Evolutionary conservation across 2,888 invertebrate genomes (phyloP).

Genomic region (Epirrhoe tristata): DNA sequence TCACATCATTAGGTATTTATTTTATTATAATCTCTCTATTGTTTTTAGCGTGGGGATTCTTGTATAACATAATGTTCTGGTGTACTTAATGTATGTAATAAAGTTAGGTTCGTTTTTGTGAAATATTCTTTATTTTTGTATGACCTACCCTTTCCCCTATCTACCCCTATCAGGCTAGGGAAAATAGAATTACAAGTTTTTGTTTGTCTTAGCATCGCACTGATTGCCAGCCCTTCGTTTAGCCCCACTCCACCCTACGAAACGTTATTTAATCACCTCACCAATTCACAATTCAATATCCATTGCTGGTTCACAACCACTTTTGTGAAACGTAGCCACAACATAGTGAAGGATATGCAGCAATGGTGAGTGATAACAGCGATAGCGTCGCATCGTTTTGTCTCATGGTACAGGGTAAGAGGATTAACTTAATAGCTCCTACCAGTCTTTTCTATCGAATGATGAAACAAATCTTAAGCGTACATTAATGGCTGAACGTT

Average conservation of each 20-base stretch:
- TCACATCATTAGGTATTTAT: too few species aligned
- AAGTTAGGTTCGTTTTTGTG: too few species aligned
- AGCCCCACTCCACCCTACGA: slow-evolving; percentile 32
- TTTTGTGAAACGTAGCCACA: background rate
- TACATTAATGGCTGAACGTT: slow-evolving; percentile 50
- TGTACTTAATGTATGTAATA: too few species aligned
- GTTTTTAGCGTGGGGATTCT: too few species aligned
- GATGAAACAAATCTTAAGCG: slow-evolving; percentile 68
- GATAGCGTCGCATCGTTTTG: slow-evolving; percentile 9
- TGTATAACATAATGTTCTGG: too few species aligned
- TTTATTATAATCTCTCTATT: too few species aligned
- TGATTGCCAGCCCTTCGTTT: slow-evolving; percentile 64
- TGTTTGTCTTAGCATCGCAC: slow-evolving; percentile 66
- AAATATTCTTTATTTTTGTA: too few species aligned
- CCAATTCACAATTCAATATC: slow-evolving; percentile 6
- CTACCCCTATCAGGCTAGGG: too few species aligned
- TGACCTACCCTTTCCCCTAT: too few species aligned
- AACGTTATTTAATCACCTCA: slow-evolving; percentile 32
- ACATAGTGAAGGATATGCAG: slow-evolving; percentile 5
- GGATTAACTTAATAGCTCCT: slow-evolving; percentile 74
- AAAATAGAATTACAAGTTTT: too few species aligned
- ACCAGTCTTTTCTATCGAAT: slow-evolving; percentile 73
- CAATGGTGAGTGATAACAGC: slow-evolving; percentile 22
- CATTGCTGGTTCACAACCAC: slow-evolving; percentile 21
- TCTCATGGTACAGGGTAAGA: slow-evolving; percentile 48